phyloP scores from a whole-genome alignment of 2,797 vertebrate species.

The Helicolenus hilgendorfi region DNA sequence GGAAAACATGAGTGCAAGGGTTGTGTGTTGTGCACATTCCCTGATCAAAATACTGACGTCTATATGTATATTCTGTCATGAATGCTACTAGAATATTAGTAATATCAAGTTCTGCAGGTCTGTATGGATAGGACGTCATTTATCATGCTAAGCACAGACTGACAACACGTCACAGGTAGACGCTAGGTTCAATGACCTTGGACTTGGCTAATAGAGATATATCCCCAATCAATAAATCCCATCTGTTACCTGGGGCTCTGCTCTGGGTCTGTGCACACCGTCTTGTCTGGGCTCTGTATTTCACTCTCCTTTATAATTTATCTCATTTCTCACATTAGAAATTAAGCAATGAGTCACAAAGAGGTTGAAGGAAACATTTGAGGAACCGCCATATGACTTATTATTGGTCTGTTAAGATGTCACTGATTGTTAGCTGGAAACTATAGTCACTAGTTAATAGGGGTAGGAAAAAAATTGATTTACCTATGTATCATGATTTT shows the following conservation, averaged over 20 bases:
- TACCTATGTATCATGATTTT: too few relatives aligned
- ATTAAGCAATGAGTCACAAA: neutral
- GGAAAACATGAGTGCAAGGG: neutral
- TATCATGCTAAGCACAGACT: constrained; percentile 24
- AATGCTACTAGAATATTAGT: neutral
- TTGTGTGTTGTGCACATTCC: neutral
- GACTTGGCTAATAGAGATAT: constrained; percentile 46
- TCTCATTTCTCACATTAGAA: constrained; percentile 16
- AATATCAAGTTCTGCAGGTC: neutral
- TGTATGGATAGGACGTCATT: neutral
- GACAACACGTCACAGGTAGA: constrained; percentile 26
- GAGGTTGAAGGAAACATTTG: neutral
- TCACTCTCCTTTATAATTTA: neutral
- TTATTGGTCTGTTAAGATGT: neutral
- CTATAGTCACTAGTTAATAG: neutral
- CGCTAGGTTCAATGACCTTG: constrained; percentile 48
- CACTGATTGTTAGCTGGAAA: neutral
- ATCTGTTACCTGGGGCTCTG: constrained; percentile 50
- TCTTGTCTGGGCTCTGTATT: neutral
- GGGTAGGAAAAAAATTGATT: too few relatives aligned
- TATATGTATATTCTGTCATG: neutral
- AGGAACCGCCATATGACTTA: neutral
- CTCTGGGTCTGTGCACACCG: neutral
- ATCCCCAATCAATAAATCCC: constrained; percentile 62
- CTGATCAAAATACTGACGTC: neutral